phyloP scores from a whole-genome alignment of 2,888 invertebrate genomes.

The Phalera bucephala region DNA sequence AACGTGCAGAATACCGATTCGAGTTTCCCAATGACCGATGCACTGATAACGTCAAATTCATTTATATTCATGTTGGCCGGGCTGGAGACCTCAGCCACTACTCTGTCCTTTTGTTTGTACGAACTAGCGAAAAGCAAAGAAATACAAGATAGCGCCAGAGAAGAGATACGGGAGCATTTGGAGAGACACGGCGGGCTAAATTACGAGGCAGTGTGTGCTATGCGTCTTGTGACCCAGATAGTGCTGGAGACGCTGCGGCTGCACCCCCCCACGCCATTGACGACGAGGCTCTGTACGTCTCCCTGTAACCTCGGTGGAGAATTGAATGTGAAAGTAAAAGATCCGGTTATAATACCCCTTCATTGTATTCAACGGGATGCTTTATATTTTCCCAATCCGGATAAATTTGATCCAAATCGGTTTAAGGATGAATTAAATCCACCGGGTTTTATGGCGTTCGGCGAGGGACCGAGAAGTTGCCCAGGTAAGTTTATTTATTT shows the following conservation, averaged over 20 bases:
- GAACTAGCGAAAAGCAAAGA: conserved; percentile 67
- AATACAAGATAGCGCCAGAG: conserved; percentile 58
- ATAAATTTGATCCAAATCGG: conserved; percentile 68
- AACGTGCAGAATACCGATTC: conserved; percentile 66
- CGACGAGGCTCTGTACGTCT: conserved; percentile 66
- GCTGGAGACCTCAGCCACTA: conserved; percentile 70
- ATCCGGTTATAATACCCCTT: conserved; percentile 66
- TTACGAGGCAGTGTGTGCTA: conserved; percentile 65
- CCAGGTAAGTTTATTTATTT: conserved; percentile 62
- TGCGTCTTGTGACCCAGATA: conserved; percentile 58
- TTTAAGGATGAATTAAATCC: conserved; percentile 61
- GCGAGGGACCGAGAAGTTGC: conserved; percentile 73
- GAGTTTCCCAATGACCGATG: conserved; percentile 68
- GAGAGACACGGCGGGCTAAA: conserved; percentile 54
- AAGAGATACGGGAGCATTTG: conserved; percentile 60
- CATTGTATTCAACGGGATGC: conserved; percentile 70
- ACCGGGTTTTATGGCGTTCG: conserved; percentile 67
- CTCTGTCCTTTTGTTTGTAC: conserved; percentile 72
- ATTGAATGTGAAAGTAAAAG: conserved; percentile 53
- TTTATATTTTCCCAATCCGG: conserved; percentile 61
- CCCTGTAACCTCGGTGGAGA: conserved; percentile 59
- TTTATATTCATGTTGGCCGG: conserved; percentile 80
- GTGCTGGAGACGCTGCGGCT: conserved; percentile 65
- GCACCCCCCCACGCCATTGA: conserved; percentile 72
- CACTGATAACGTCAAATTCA: conserved; percentile 74